Evolutionary conservation across 1,140 invertebrate species (phyloP), one percentile per base, ranked within the genome.

Genomic region (Drosophila ohnishii): DNA sequence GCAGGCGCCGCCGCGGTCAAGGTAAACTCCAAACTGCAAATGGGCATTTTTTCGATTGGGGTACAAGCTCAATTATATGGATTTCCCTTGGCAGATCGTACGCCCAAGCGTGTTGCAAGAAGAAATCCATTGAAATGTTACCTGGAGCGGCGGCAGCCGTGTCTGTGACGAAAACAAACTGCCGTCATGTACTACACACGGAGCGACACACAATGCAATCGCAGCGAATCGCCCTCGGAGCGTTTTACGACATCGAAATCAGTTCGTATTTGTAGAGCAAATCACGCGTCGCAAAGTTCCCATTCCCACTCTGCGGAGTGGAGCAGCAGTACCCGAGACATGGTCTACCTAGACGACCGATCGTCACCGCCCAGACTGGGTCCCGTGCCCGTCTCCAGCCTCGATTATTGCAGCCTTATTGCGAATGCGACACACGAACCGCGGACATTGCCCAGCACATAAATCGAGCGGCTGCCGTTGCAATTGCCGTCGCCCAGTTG

Each of bases 381-480:
- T 47, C 16, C 37, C 62, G n/a, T 11, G 28, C 28, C 48, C 5
- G 28, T 63, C 59, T 37, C 63, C 48, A 14, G 32, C 30, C 14
- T 16, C 16, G 37, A 34, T 16, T 50, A 44, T 40, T 55, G 48
- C 32, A 42, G 65, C 62, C 60, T 65, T 57, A 62, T 78, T 79
- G 66, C 47, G 39, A 79, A 67, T 73, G 69, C 75, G 61, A 73
- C 57, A 79, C 76, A 79, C 76, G 76, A 79, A 50, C 10, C 53
- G 39, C 48, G 70, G 48, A 50, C 71, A 45, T 60, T 76, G 59
- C 77, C 44, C 53, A 57, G 60, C 71, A 48, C 73, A 75, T 67
- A 60, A 47, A 61, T 39, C 58, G 51, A 67, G 16, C 35, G 32
- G 45, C n/a, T n/a, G n/a, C n/a, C n/a, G n/a, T 61, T 60, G 42